phyloP scores from a whole-genome alignment of 2,113 vertebrate genomes.

The Xiphophorus hellerii region DNA sequence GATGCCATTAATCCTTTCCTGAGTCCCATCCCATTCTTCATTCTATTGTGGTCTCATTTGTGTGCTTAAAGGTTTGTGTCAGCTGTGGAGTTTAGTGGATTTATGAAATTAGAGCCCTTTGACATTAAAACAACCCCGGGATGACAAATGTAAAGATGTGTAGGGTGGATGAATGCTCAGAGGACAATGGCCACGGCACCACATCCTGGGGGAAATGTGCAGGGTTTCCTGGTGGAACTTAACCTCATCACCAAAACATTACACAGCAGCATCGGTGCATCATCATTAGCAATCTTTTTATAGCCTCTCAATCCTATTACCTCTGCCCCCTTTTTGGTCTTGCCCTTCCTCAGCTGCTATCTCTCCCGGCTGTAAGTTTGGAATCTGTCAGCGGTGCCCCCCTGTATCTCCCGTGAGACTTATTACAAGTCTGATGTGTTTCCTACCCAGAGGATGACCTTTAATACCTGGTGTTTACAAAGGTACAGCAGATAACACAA shows the following conservation, averaged over 20 bases:
- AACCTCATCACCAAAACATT: conserved; percentile 59
- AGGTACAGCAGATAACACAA: conserved; percentile 1
- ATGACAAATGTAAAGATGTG: conserved; percentile 17
- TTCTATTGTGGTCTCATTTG: conserved; percentile 15
- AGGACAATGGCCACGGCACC: conserved; percentile 23
- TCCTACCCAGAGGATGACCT: not conserved
- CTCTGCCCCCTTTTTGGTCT: conserved; percentile 40
- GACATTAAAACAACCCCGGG: conserved; percentile 27
- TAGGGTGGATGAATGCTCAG: conserved; percentile 5
- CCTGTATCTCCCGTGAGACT: conserved; percentile 15
- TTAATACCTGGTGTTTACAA: conserved; percentile 14
- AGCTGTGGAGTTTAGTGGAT: conserved; percentile 11
- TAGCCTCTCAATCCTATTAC: conserved; percentile 67
- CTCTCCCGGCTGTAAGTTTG: conserved; percentile 8
- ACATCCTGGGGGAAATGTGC: conserved; percentile 43
- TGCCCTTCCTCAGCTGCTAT: conserved; percentile 17
- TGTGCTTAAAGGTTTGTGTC: conserved; percentile 26
- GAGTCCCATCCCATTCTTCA: conserved; percentile 20
- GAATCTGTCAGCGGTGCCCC: conserved; percentile 11
- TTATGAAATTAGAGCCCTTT: conserved; percentile 30
- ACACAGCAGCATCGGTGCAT: conserved; percentile 36
- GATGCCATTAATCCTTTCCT: conserved; percentile 27
- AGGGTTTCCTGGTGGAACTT: conserved; percentile 57
- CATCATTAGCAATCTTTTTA: conserved; percentile 69
- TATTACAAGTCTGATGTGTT: conserved; percentile 8